phyloP scores from a whole-genome alignment of 92 coral and sea anemone genomes.

The Paramuricea clavata region DNA sequence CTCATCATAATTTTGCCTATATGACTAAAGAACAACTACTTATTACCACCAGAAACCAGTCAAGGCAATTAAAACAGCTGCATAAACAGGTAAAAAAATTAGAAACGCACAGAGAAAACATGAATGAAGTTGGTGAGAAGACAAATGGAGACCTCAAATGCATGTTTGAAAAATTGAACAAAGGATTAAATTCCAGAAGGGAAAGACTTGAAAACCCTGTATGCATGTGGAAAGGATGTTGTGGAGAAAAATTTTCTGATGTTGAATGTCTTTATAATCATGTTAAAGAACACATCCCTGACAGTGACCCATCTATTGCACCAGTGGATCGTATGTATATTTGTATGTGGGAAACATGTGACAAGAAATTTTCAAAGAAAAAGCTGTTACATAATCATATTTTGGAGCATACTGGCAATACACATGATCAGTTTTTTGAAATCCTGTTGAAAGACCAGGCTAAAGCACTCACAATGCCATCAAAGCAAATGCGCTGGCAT shows the following conservation, averaged over 20 bases:
- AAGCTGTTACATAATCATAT: constrained; percentile 38
- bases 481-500: constrained; percentile 55
- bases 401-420: constrained; percentile 29
- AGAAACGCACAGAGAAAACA: constrained; percentile 40
- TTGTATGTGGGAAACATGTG: constrained; percentile 42
- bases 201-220: constrained; percentile 26
- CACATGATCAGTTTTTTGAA: constrained; percentile 32
- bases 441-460: constrained; percentile 24
- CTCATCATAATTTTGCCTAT: constrained; percentile 17
- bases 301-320: constrained; percentile 32
- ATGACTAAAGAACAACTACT: constrained; percentile 48
- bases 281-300: constrained; percentile 53
- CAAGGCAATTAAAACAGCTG: constrained; percentile 16
- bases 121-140: constrained; percentile 51
- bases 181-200: constrained; percentile 30
- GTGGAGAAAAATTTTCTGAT: constrained; percentile 28
- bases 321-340: constrained; percentile 28
- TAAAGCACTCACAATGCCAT: constrained; percentile 43
- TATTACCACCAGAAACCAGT: constrained; percentile 31
- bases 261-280: constrained; percentile 44
- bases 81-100: constrained; percentile 26
- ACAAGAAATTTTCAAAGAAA: constrained; percentile 41
- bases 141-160: constrained; percentile 39
- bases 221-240: constrained; percentile 44
- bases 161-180: constrained; percentile 35